Conservation (phyloP, 2,113 vertebrate genomes). For the Phaethon lepturus region DNA sequence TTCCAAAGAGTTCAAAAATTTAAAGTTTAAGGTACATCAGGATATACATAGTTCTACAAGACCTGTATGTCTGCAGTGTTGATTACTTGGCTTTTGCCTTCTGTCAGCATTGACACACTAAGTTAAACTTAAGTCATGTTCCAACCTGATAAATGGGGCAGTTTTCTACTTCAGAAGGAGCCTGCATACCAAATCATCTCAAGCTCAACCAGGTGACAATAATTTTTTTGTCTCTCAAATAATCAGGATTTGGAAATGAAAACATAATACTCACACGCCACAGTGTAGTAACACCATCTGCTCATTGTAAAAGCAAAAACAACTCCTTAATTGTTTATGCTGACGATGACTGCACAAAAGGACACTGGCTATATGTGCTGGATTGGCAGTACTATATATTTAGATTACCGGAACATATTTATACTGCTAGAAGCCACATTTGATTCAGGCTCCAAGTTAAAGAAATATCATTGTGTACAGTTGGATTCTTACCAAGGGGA, state of each 20-base stretch:
- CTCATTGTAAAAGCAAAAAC: not conserved
- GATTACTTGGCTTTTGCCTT: not conserved
- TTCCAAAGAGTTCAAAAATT: not conserved
- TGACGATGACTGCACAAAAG: not conserved
- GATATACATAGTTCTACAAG: accelerated
- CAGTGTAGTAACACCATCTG: not conserved
- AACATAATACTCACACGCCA: not conserved
- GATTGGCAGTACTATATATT: not conserved
- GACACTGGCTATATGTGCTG: not conserved
- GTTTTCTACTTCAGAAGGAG: not conserved
- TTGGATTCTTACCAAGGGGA: not conserved
- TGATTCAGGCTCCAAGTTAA: not conserved
- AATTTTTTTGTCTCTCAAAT: not conserved
- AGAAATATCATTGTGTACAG: not conserved
- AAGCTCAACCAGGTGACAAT: not conserved
- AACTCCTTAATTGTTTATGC: not conserved
- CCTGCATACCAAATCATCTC: not conserved
- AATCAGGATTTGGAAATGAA: conserved; percentile 18
- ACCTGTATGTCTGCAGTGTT: accelerated
- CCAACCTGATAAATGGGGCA: not conserved
- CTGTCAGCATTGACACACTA: not conserved
- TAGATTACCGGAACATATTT: not conserved
- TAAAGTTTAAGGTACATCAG: not conserved
- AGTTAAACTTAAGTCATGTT: not conserved
- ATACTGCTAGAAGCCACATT: not conserved